These are phyloP conservation scores for Nymphalis urticae DNA, from an alignment of 2,888 invertebrate species.

Conservation along the genomic window DNA sequence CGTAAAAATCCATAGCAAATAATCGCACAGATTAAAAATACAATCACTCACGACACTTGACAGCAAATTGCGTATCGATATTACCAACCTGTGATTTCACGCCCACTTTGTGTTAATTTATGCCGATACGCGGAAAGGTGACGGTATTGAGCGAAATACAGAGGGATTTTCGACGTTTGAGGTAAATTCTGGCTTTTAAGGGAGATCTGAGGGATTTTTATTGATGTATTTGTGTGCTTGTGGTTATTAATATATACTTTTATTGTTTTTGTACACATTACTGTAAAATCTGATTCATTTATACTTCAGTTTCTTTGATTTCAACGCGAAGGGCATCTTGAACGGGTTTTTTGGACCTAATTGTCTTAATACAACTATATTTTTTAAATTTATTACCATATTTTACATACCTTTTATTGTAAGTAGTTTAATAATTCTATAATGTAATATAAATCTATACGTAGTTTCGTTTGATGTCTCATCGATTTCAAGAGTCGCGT, in stretches of 20 bases:
- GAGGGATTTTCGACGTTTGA: constrained; percentile 22
- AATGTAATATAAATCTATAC: constrained; percentile 1
- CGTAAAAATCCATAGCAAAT: not conserved
- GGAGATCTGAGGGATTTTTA: constrained; percentile 3
- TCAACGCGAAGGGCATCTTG: too few relatives aligned
- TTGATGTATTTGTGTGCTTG: constrained; percentile 20
- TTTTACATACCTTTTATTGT: too few relatives aligned
- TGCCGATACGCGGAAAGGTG: constrained; percentile 38
- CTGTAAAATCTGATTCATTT: not conserved
- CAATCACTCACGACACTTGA: constrained; percentile 40
- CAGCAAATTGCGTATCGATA: constrained; percentile 61
- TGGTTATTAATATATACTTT: not conserved
- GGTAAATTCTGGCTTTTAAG: constrained; percentile 11
- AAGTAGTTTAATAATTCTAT: too few relatives aligned
- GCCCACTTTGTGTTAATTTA: constrained; percentile 57
- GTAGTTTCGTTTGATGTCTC: constrained; percentile 52
- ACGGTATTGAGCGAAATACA: constrained; percentile 26
- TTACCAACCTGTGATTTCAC: constrained; percentile 58
- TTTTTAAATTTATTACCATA: too few relatives aligned
- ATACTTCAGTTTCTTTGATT: too few relatives aligned
- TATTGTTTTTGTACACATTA: not conserved
- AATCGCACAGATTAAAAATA: constrained; percentile 15
- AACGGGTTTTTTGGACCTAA: too few relatives aligned
- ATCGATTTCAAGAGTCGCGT: constrained; percentile 60
- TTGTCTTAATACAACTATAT: too few relatives aligned